phyloP scores from a whole-genome alignment of 2,113 vertebrate genomes.

The Symphodus melops region DNA sequence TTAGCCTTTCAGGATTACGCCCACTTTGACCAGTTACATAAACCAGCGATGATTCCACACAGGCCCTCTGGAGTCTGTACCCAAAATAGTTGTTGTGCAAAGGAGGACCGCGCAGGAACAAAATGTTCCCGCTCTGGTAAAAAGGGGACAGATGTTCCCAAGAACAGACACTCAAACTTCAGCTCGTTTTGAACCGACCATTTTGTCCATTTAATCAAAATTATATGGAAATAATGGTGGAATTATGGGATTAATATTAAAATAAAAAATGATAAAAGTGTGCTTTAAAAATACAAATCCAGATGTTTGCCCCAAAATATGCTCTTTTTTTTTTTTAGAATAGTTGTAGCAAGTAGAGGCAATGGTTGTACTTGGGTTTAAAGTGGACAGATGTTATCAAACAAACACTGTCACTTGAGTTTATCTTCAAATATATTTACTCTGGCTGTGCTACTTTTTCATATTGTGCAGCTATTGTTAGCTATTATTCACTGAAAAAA shows the following conservation, averaged over 20 bases:
- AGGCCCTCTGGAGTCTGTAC: conserved; percentile 24
- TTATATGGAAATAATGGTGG: not conserved
- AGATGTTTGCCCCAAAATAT: no score
- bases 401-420: no score
- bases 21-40: conserved; percentile 13
- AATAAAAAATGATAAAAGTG: no score
- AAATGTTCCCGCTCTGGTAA: conserved; percentile 21
- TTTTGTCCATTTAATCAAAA: not conserved
- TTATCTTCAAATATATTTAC: no score
- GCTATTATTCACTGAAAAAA: no score
- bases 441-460: no score
- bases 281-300: no score
- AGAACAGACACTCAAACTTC: not conserved
- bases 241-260: no score
- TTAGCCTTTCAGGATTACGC: conserved; percentile 36
- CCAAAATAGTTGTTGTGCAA: conserved; percentile 22
- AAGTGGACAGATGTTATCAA: not conserved
- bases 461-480: no score
- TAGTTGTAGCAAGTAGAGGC: no score
- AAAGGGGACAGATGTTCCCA: not conserved
- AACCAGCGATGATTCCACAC: conserved; percentile 8
- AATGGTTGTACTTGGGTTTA: not conserved
- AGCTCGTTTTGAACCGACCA: not conserved
- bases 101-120: conserved; percentile 1
- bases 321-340: no score